These are phyloP conservation scores for Nannoperca australis DNA, from an alignment of 2,797 vertebrate species.

Conservation along the genomic window DNA sequence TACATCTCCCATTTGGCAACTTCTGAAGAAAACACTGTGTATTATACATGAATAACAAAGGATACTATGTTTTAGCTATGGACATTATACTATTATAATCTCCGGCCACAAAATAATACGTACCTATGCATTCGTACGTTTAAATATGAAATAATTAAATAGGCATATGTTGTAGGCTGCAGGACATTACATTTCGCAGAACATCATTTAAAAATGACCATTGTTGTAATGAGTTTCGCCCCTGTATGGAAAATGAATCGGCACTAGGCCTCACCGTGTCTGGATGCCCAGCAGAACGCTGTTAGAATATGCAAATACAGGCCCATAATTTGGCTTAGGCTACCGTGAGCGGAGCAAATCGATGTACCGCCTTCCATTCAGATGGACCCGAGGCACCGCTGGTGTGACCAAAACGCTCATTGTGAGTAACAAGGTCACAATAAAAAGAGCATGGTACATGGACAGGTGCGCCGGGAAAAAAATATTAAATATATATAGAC, in stretches of 20 bases:
- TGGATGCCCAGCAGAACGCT: neutral
- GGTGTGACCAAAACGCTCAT: constrained; percentile 71
- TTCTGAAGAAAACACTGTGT: constrained; percentile 1
- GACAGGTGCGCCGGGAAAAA: constrained; percentile 64
- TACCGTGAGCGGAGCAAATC: constrained; percentile 83
- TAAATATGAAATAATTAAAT: neutral
- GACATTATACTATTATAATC: neutral
- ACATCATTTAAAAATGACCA: neutral
- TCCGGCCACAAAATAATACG: neutral
- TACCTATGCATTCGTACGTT: too few species aligned
- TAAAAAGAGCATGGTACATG: constrained; percentile 66
- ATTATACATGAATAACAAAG: neutral
- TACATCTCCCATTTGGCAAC: constrained; percentile 3
- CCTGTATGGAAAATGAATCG: neutral
- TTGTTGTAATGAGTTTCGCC: neutral
- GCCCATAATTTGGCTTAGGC: constrained; percentile 48
- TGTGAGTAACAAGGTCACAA: constrained; percentile 50
- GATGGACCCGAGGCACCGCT: constrained; percentile 43
- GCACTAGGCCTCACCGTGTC: neutral
- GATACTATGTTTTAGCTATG: neutral
- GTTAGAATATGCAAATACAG: constrained; percentile 51
- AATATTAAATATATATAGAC: constrained; percentile 65
- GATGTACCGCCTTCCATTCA: constrained; percentile 85
- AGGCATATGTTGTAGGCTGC: neutral
- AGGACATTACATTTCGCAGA: neutral